Conservation (phyloP, 35 echinoderm and acorn worm species). For the Lytechinus variegatus region DNA sequence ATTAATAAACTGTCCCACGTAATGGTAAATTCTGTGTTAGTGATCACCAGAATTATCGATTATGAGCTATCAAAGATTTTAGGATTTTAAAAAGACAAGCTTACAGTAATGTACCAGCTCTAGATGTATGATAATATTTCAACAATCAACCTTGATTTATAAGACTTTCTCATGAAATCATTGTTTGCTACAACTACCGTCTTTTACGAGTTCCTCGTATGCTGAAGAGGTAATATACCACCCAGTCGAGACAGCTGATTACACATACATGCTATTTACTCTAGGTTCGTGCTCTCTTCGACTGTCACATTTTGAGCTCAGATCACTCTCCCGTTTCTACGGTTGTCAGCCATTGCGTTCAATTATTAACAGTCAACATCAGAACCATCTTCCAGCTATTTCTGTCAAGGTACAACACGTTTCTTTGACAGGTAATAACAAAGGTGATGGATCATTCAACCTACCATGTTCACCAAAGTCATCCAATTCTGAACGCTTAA, state of each 20-base stretch:
- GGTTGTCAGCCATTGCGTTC: not conserved
- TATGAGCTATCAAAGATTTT: too few species aligned
- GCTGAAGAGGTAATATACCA: not conserved
- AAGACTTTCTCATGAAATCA: too few species aligned
- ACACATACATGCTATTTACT: not conserved
- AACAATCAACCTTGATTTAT: too few species aligned
- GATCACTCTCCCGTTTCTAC: not conserved
- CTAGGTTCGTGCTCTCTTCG: not conserved
- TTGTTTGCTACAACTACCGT: too few species aligned
- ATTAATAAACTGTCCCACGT: too few species aligned
- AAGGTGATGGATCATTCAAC: not conserved
- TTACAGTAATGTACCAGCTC: too few species aligned
- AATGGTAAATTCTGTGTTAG: too few species aligned
- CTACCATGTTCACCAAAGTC: not conserved
- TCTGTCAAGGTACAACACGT: not conserved
- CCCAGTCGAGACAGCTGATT: not conserved
- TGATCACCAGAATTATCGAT: too few species aligned
- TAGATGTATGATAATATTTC: too few species aligned
- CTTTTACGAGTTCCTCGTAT: too few species aligned
- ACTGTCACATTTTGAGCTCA: not conserved
- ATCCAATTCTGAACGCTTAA: too few species aligned
- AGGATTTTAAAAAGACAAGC: too few species aligned
- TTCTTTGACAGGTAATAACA: not conserved
- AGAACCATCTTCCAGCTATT: not conserved
- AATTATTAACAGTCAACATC: slow-evolving; percentile 13